Percentiles rank a stretch among this genome's conserved stretches.
Evolutionary conservation across 1,140 invertebrate genomes (phyloP).

Genomic region (Drosophila melanica): DNA sequence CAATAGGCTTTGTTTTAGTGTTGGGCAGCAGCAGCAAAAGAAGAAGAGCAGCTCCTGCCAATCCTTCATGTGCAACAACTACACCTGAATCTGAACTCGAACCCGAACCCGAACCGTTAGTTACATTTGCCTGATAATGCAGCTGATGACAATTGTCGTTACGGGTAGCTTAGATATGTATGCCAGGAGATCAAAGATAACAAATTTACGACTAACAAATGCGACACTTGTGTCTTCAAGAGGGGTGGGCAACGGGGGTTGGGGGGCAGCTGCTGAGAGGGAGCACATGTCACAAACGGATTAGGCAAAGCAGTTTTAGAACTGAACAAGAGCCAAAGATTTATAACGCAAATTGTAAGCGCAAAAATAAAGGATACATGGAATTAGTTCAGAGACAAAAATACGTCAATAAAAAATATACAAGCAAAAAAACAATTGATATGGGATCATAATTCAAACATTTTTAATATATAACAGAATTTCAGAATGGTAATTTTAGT

Average conservation of each 20-base stretch:
- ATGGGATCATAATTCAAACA: no score
- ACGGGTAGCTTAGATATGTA: conserved; percentile 36
- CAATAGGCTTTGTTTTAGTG: conserved; percentile 10
- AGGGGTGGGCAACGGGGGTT: no score
- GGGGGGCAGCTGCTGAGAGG: neutral
- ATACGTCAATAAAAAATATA: no score
- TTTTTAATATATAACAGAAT: no score
- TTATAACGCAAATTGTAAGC: no score
- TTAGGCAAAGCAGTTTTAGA: neutral
- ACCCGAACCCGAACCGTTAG: conserved; percentile 29
- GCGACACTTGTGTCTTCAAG: conserved; percentile 5
- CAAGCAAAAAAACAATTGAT: no score
- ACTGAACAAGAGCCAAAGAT: no score
- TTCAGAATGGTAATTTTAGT: no score
- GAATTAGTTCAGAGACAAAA: no score
- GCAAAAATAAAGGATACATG: no score
- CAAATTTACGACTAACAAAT: conserved; percentile 22
- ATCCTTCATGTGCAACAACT: neutral
- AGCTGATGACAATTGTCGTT: conserved; percentile 73
- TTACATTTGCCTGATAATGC: conserved; percentile 66
- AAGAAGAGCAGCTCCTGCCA: neutral
- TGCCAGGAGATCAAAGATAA: conserved; percentile 38
- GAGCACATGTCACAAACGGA: neutral
- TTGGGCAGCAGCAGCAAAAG: neutral
- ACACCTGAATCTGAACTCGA: no score